A percentile compares a stretch with the other conserved stretches of the same genome.
These are phyloP conservation scores for Aricia agestis DNA, from an alignment of 1,140 invertebrate species.

Conservation along the genomic window DNA sequence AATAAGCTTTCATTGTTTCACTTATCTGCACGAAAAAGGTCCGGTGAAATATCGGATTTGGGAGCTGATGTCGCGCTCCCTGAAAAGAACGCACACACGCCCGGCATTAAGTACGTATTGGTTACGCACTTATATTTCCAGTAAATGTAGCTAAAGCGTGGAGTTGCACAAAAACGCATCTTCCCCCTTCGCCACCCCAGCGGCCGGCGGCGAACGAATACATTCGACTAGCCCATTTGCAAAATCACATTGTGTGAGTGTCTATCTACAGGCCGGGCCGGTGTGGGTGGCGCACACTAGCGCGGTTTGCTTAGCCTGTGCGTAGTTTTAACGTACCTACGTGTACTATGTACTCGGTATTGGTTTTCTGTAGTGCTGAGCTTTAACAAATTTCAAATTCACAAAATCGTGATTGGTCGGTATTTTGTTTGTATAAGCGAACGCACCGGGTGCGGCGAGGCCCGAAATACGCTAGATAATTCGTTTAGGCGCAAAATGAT, in stretches of 20 bases:
- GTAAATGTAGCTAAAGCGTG: constrained; percentile 63
- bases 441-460: constrained; percentile 48
- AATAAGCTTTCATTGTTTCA: neutral
- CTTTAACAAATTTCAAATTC: constrained; percentile 75
- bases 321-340: constrained; percentile 64
- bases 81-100: constrained; percentile 40
- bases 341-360: constrained; percentile 59
- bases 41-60: constrained; percentile 33
- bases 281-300: constrained; percentile 48
- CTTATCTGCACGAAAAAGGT: constrained; percentile 24
- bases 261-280: constrained; percentile 40
- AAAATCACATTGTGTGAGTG: constrained; percentile 70
- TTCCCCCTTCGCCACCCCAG: constrained; percentile 52
- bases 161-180: constrained; percentile 74
- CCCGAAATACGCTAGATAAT: constrained; percentile 66
- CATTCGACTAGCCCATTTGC: constrained; percentile 75
- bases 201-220: constrained; percentile 66
- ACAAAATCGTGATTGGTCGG: constrained; percentile 74
- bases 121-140: constrained; percentile 69
- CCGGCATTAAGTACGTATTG: constrained; percentile 53
- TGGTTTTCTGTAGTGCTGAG: constrained; percentile 70
- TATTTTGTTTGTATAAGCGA: constrained; percentile 71
- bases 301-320: constrained; percentile 65
- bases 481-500: constrained; percentile 67
- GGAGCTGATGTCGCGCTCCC: constrained; percentile 33